Base-by-base conservation (phyloP, 2,113 vertebrate genomes). In the Arenaria interpres region DNA sequence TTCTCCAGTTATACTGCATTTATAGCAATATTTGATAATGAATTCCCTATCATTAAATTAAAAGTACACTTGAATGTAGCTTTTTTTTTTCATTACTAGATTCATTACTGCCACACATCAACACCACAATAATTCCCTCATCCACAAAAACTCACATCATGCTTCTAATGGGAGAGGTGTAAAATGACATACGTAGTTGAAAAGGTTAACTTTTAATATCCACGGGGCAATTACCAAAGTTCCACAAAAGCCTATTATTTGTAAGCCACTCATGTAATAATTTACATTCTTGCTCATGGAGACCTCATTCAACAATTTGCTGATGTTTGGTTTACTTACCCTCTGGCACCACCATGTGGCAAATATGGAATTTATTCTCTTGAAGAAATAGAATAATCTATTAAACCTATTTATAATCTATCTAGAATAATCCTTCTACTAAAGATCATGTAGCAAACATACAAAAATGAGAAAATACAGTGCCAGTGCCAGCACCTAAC, bases 321-420 rank as follows among this genome's bases (percentile, higher is more conserved):
- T 11, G 50, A 41, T 2, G 1, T 45, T 53, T 20, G 33, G 33
- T 95, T 96, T 45, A 8, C 51, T 84, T 92, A 62, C 39, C 57
- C 59, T 93, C 53, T 95, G 86, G 90, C 94, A 96, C 94, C 96
- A 96, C 66, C 95, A 50, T 6, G 94, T 91, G 97, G 91, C 46
- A 92, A 89, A 76, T 1, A 50, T 0, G 1, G 37, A 45, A 79
- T 73, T 75, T 53, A 75, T 2, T 25, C 25, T 84, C 75, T 43
- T 54, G 33, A 86, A 83, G 12, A 88, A 56, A 83, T 2, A n/a
- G 13, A 53, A 15, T 13, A 41, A 19, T 7, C 5, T 20, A 28
- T 53, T 53, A 15, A 53, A 53, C 18, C 16, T 54, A 30, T 54
- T 54, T 18, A 17, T 18, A 30, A 54, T 11, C 16, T 30, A 30